Percentiles rank a stretch among this genome's conserved stretches.
Evolutionary conservation across 2,888 invertebrate species (phyloP).

Genomic region (Eucera pruinosa): DNA sequence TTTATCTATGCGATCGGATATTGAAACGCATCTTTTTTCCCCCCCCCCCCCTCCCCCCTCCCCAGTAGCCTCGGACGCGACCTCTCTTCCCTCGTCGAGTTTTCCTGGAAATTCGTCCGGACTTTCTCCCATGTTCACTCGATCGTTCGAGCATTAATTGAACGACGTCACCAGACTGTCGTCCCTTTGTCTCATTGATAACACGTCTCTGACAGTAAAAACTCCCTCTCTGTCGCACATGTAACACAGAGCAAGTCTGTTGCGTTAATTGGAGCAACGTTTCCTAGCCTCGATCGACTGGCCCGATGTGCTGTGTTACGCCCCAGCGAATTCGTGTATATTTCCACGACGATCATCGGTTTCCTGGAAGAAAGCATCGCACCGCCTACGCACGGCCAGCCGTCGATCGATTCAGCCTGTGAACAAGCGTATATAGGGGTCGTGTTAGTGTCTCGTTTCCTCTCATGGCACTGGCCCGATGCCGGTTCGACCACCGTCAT

Average conservation of each 20-base stretch:
- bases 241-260: neutral
- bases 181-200: too few species aligned
- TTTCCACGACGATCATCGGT: conserved; percentile 38
- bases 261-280: conserved; percentile 28
- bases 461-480: conserved; percentile 26
- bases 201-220: too few species aligned
- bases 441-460: conserved; percentile 44
- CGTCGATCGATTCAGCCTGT: conserved; percentile 63
- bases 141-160: neutral
- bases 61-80: conserved; percentile 29
- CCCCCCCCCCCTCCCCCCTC: conserved; percentile 28
- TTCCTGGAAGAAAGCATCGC: conserved; percentile 61
- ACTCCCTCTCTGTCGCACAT: neutral
- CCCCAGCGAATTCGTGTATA: conserved; percentile 23
- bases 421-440: conserved; percentile 33
- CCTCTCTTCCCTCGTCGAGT: conserved; percentile 15
- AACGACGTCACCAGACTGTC: too few species aligned
- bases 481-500: conserved; percentile 56
- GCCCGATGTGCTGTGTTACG: conserved; percentile 25
- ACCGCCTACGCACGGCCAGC: conserved; percentile 44
- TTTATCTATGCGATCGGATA: conserved; percentile 77
- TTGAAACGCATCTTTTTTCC: conserved; percentile 53
- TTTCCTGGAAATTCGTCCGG: conserved; percentile 6
- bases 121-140: conserved; percentile 14
- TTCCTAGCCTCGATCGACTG: conserved; percentile 24